phyloP scores from a whole-genome alignment of 2,113 vertebrate species.

The Sorex araneus region DNA sequence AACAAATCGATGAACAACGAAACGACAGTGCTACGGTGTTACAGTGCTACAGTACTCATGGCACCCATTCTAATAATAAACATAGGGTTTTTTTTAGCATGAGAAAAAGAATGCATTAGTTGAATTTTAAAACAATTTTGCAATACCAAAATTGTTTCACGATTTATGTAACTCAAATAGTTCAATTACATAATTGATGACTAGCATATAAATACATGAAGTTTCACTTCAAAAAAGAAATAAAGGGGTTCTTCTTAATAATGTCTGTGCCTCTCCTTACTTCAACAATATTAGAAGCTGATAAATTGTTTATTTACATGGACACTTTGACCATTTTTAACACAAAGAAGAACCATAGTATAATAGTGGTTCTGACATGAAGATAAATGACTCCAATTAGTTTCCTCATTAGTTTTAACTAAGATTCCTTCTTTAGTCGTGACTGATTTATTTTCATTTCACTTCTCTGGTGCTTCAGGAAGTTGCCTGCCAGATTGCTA shows the following conservation, averaged over 20 bases:
- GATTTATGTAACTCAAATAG: not conserved
- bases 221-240: not conserved
- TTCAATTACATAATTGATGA: not conserved
- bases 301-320: slow-evolving; percentile 49
- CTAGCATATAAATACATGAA: not conserved
- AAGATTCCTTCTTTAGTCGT: slow-evolving; percentile 81
- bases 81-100: not conserved
- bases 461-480: slow-evolving; percentile 30
- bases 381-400: slow-evolving; percentile 85
- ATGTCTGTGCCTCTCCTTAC: not conserved
- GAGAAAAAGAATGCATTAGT: not conserved
- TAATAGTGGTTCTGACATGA: slow-evolving; percentile 74
- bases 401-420: slow-evolving; percentile 84
- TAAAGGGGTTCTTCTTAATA: not conserved
- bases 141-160: not conserved
- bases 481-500: slow-evolving; percentile 40
- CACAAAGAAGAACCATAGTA: slow-evolving; percentile 65
- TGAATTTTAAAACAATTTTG: not conserved
- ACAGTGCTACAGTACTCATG: too few species aligned
- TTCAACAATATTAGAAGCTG: slow-evolving; percentile 13
- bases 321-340: slow-evolving; percentile 40
- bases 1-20: too few species aligned
- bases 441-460: slow-evolving; percentile 81
- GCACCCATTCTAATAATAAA: not conserved
- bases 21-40: too few species aligned